phyloP scores from a whole-genome alignment of 2,797 vertebrate genomes.

The Perodicticus potto region DNA sequence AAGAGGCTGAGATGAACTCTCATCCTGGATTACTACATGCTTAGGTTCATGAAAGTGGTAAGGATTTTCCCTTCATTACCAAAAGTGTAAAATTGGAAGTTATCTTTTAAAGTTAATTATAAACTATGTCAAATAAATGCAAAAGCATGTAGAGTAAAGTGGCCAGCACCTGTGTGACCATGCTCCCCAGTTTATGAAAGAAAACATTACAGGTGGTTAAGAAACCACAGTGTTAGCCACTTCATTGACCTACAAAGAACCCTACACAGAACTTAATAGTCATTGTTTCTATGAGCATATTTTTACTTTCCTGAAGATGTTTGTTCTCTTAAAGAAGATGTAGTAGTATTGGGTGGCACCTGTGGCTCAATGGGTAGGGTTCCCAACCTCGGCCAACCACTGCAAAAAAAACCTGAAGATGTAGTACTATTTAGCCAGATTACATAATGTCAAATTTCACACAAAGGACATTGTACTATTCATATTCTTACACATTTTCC shows the following conservation, averaged over 20 bases:
- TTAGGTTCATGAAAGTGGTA: neutral
- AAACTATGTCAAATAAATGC: neutral
- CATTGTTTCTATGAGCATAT: neutral
- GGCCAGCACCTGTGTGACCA: neutral
- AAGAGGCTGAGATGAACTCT: rapidly evolving
- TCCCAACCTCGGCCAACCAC: too few species aligned
- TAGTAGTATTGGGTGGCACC: too few species aligned
- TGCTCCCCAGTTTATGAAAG: neutral
- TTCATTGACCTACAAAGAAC: neutral
- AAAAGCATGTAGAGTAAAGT: neutral
- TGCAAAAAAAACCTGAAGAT: too few species aligned
- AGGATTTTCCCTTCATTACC: neutral
- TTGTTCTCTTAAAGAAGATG: neutral
- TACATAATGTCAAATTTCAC: neutral
- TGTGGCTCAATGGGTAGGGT: too few species aligned
- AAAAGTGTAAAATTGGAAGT: neutral
- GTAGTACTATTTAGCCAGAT: neutral
- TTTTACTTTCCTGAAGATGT: neutral
- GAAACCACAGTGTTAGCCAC: neutral
- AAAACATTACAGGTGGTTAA: neutral
- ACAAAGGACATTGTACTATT: neutral
- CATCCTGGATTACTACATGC: slow-evolving; percentile 81
- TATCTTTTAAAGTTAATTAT: neutral
- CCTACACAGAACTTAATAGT: neutral
- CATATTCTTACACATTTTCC: neutral